phyloP scores from a whole-genome alignment of 2,888 invertebrate species.

The Syrista parreyssii region DNA sequence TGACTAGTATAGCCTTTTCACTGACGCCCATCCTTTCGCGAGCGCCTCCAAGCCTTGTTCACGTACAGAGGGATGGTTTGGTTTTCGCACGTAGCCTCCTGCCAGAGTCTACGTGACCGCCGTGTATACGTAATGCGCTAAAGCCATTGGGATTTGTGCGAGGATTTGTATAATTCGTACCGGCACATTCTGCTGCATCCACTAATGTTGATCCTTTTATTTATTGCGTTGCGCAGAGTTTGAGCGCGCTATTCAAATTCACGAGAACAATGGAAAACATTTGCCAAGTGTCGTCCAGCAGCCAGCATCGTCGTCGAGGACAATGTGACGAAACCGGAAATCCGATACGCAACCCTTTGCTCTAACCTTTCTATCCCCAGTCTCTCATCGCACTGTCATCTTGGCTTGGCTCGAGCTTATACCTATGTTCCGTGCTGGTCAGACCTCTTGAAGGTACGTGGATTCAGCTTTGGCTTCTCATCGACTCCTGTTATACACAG shows the following conservation, averaged over 20 bases:
- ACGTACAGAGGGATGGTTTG: neutral
- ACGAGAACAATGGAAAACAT: conserved; percentile 28
- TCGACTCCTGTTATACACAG: neutral
- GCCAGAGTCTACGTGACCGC: neutral
- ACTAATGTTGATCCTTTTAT: conserved; percentile 39
- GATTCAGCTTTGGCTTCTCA: neutral
- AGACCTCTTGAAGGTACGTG: neutral
- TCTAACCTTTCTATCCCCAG: neutral
- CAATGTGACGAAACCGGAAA: neutral
- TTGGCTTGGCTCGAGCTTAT: neutral
- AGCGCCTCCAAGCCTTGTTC: neutral
- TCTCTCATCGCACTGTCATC: neutral
- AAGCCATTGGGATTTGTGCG: conserved; percentile 25
- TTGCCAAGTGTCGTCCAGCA: neutral
- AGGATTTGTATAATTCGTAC: conserved; percentile 38
- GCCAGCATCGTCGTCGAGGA: neutral
- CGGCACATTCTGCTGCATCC: conserved; percentile 17
- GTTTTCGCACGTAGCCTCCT: neutral
- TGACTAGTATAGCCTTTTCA: neutral
- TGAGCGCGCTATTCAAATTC: conserved; percentile 25
- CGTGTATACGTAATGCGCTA: neutral
- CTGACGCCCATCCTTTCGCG: neutral
- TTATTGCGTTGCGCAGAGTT: conserved; percentile 22
- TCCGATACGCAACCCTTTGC: neutral
- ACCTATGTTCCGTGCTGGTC: neutral